These are phyloP conservation scores for Pollimyrus isidori DNA, from an alignment of 2,113 vertebrate species.

Conservation along the genomic window DNA sequence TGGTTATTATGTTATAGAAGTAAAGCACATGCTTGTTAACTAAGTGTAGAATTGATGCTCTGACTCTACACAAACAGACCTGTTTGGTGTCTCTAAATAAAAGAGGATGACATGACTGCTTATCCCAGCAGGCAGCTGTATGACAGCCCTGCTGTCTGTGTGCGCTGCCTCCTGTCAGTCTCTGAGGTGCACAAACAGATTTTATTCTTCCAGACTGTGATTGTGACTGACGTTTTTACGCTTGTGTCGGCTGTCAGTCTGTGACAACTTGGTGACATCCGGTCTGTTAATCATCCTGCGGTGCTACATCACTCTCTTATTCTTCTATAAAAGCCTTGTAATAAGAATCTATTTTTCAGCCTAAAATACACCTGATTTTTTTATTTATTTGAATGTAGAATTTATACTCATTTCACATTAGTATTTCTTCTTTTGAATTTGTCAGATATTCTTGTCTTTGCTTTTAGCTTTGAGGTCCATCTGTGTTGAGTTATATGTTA, in stretches of 20 bases:
- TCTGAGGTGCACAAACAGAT: conserved; percentile 57
- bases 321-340: background rate
- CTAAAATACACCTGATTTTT: background rate
- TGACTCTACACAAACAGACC: conserved; percentile 44
- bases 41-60: conserved; percentile 36
- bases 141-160: conserved; percentile 93
- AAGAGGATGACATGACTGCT: conserved; percentile 63
- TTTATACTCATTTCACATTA: background rate
- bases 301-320: conserved; percentile 23
- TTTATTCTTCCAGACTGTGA: background rate
- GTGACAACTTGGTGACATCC: conserved; percentile 74
- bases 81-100: conserved; percentile 66
- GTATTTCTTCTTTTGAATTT: background rate
- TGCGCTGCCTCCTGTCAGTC: conserved; percentile 85
- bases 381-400: background rate
- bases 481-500: background rate
- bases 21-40: background rate
- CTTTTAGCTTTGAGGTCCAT: background rate
- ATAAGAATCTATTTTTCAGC: background rate
- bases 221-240: conserved; percentile 77
- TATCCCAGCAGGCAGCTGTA: conserved; percentile 81
- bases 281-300: conserved; percentile 65
- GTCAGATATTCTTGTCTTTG: background rate
- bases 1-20: background rate
- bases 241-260: conserved; percentile 95